These are phyloP conservation scores for Saguinus midas DNA, from an alignment of 2,113 vertebrate species.

Conservation along the genomic window DNA sequence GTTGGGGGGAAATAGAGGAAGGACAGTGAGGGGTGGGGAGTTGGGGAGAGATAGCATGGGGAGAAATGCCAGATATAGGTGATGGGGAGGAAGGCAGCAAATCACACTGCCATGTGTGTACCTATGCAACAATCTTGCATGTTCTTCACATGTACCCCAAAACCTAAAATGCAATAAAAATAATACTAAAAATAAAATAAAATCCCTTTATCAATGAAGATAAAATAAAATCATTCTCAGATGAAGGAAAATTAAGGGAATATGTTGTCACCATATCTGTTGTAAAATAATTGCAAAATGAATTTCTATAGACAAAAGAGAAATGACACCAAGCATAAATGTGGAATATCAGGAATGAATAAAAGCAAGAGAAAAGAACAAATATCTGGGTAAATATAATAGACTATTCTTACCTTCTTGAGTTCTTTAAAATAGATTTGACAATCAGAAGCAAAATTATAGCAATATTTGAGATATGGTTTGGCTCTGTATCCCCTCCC, in stretches of 20 bases:
- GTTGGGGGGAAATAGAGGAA: too few relatives aligned
- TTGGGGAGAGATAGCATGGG: too few relatives aligned
- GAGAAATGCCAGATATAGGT: too few relatives aligned
- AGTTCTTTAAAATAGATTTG: neutral
- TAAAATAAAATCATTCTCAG: neutral
- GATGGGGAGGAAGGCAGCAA: too few relatives aligned
- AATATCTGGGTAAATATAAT: neutral
- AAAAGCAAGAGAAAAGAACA: neutral
- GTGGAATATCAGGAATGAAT: neutral
- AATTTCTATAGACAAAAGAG: neutral
- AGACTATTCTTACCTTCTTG: neutral
- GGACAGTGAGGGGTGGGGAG: too few relatives aligned
- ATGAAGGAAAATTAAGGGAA: neutral
- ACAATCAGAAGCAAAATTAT: neutral
- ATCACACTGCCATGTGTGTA: too few relatives aligned
- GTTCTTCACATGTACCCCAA: too few relatives aligned
- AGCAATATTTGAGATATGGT: neutral
- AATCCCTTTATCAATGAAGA: neutral
- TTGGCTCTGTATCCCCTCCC: too few relatives aligned
- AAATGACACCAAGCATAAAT: neutral
- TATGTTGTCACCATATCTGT: neutral
- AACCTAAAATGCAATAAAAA: too few relatives aligned
- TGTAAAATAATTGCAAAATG: neutral
- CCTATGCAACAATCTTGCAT: too few relatives aligned
- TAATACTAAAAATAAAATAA: too few relatives aligned